These are phyloP conservation scores for Eupithecia vulgata DNA, from an alignment of 2,888 invertebrate genomes.

Conservation along the genomic window DNA sequence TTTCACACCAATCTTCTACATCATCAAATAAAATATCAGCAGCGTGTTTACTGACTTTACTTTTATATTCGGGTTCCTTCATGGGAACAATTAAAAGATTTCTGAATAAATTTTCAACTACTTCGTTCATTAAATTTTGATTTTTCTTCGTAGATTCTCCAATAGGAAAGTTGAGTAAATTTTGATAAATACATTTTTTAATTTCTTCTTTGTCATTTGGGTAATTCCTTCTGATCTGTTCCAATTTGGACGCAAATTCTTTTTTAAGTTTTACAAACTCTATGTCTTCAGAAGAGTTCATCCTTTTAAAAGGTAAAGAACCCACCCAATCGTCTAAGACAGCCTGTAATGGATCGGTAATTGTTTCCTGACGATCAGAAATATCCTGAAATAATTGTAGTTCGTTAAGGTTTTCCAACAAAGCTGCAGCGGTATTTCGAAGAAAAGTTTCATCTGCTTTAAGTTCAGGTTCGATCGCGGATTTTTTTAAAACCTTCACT, in stretches of 20 bases:
- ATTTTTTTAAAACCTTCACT: conserved; percentile 41
- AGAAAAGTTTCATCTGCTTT: conserved; percentile 37
- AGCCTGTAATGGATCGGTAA: conserved; percentile 16
- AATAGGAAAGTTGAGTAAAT: conserved; percentile 40
- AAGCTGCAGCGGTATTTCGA: conserved; percentile 35
- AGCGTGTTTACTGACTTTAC: conserved; percentile 38
- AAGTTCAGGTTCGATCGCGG: conserved; percentile 39
- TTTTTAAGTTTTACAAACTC: conserved; percentile 24
- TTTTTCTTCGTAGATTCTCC: conserved; percentile 30
- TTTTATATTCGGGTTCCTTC: not conserved
- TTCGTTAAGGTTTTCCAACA: conserved; percentile 45
- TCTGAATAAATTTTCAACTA: conserved; percentile 34
- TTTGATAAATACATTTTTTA: conserved; percentile 24
- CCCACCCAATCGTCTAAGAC: conserved; percentile 15
- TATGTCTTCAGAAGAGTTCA: conserved; percentile 28
- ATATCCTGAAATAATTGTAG: conserved; percentile 46
- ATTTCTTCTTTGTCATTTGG: conserved; percentile 28
- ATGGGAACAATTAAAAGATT: conserved; percentile 25
- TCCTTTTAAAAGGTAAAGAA: conserved; percentile 27
- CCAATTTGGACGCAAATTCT: conserved; percentile 15
- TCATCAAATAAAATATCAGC: conserved; percentile 50
- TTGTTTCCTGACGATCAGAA: conserved; percentile 30
- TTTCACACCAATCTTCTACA: conserved; percentile 53
- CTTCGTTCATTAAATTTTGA: conserved; percentile 17
- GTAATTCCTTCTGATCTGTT: conserved; percentile 14